Conservation (phyloP, 2,888 invertebrate genomes). For the Synanthedon tipuliformis region DNA sequence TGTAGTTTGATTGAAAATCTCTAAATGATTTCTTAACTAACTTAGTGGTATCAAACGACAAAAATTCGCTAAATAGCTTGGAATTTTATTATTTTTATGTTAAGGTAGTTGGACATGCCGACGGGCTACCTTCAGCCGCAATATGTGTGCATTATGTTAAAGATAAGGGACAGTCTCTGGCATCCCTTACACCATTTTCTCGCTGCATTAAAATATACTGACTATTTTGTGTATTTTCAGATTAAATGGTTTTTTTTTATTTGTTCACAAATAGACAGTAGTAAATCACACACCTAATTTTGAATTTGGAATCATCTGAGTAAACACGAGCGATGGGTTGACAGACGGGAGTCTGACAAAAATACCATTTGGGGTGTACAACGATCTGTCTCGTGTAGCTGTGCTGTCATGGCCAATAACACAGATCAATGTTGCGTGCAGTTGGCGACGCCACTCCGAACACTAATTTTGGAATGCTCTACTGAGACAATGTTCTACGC, state of each 20-base stretch:
- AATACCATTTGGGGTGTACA: constrained; percentile 48
- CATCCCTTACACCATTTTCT: too few relatives aligned
- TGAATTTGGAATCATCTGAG: constrained; percentile 54
- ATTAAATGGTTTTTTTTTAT: background rate
- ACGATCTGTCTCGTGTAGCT: constrained; percentile 29
- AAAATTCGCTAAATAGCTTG: too few relatives aligned
- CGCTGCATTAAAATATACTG: too few relatives aligned
- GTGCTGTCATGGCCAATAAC: constrained; percentile 62
- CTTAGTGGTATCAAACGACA: too few relatives aligned
- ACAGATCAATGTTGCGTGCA: constrained; percentile 59
- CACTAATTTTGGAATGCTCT: constrained; percentile 44
- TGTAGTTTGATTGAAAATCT: too few relatives aligned
- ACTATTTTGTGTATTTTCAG: too few relatives aligned
- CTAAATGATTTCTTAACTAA: too few relatives aligned
- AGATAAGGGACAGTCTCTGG: too few relatives aligned
- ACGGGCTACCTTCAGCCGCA: too few relatives aligned
- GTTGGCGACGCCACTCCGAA: constrained; percentile 51
- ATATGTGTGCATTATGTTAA: too few relatives aligned
- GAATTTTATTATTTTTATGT: background rate
- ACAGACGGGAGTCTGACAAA: constrained; percentile 29
- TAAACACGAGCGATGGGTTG: constrained; percentile 44
- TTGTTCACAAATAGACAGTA: constrained; percentile 6
- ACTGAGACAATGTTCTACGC: background rate
- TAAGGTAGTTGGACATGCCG: background rate
- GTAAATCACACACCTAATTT: constrained; percentile 45